A percentile compares a stretch with the other conserved stretches of the same genome.
These are phyloP conservation scores for Aproaerema taeniolella DNA, from an alignment of 2,888 invertebrate species.

Conservation along the genomic window DNA sequence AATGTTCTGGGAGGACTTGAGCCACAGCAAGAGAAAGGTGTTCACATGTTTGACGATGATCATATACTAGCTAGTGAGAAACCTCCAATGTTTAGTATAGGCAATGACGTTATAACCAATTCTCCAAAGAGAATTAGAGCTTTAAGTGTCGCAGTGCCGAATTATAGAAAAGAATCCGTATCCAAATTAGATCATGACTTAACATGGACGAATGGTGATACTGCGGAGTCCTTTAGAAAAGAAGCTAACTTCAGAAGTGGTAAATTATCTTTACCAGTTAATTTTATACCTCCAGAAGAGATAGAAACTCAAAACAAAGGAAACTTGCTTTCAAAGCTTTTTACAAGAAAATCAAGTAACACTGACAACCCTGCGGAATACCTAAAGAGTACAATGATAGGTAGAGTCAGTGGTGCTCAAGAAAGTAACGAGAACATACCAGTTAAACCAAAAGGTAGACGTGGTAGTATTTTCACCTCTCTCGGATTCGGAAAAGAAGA, in stretches of 20 bases:
- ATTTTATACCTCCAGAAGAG: slow-evolving; percentile 26
- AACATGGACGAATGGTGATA: slow-evolving; percentile 84
- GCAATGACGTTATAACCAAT: slow-evolving; percentile 53
- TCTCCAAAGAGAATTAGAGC: slow-evolving; percentile 76
- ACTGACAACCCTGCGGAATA: slow-evolving; percentile 53
- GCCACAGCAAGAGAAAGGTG: slow-evolving; percentile 69
- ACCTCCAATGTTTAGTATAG: slow-evolving; percentile 75
- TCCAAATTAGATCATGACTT: slow-evolving; percentile 68
- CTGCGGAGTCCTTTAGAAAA: slow-evolving; percentile 77
- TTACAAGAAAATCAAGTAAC: slow-evolving; percentile 50
- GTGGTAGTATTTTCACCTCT: slow-evolving; percentile 57
- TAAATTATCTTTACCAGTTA: slow-evolving; percentile 57
- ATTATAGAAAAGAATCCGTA: slow-evolving; percentile 59
- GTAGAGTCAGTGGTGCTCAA: slow-evolving; percentile 43
- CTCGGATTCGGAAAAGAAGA: slow-evolving; percentile 44
- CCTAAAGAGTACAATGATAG: slow-evolving; percentile 54
- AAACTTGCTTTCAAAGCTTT: slow-evolving; percentile 48
- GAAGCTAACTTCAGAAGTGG: slow-evolving; percentile 62
- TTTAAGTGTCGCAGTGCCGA: slow-evolving; percentile 77
- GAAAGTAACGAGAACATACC: slow-evolving; percentile 37
- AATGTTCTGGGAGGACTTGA: slow-evolving; percentile 83
- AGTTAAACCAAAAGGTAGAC: slow-evolving; percentile 40
- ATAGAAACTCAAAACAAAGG: slow-evolving; percentile 19
- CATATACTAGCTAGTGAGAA: slow-evolving; percentile 85
- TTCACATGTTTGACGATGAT: slow-evolving; percentile 84